A percentile compares a stretch with the other conserved stretches of the same genome.
Conservation (phyloP, 2,888 invertebrate species). For the Diachrysia chrysitis region DNA sequence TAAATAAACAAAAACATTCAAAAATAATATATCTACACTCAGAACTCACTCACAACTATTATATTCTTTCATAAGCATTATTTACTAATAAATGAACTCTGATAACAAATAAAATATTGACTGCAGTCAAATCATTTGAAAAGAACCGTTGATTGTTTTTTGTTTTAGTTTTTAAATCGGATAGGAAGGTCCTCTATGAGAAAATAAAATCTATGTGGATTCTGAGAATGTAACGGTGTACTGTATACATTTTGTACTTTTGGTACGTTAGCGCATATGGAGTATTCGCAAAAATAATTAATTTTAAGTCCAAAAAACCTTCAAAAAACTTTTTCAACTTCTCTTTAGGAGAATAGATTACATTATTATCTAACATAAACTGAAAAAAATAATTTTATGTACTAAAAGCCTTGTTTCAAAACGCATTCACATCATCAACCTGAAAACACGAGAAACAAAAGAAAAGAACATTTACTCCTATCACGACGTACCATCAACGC, state of each 20-base stretch:
- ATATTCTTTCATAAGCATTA: neutral
- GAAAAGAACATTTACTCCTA: constrained; percentile 22
- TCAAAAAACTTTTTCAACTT: too few species aligned
- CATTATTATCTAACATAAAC: too few species aligned
- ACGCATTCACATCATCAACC: constrained; percentile 1
- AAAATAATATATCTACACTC: too few species aligned
- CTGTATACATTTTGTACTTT: too few species aligned
- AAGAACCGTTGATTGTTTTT: neutral
- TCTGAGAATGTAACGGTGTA: too few species aligned
- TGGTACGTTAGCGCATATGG: too few species aligned
- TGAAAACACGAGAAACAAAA: constrained; percentile 25
- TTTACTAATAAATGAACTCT: neutral
- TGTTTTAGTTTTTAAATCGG: neutral
- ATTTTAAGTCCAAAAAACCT: too few species aligned
- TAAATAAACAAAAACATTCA: too few species aligned
- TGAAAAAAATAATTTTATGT: neutral
- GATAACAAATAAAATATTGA: neutral
- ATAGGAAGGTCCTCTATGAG: neutral
- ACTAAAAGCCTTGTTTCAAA: neutral
- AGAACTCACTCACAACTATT: too few species aligned
- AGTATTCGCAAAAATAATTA: too few species aligned
- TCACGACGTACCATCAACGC: constrained; percentile 21
- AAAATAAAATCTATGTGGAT: neutral
- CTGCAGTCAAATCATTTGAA: neutral
- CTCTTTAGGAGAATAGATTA: too few species aligned